Evolutionary conservation across 1,140 invertebrate species (phyloP).

Genomic region (Orius insidiosus): DNA sequence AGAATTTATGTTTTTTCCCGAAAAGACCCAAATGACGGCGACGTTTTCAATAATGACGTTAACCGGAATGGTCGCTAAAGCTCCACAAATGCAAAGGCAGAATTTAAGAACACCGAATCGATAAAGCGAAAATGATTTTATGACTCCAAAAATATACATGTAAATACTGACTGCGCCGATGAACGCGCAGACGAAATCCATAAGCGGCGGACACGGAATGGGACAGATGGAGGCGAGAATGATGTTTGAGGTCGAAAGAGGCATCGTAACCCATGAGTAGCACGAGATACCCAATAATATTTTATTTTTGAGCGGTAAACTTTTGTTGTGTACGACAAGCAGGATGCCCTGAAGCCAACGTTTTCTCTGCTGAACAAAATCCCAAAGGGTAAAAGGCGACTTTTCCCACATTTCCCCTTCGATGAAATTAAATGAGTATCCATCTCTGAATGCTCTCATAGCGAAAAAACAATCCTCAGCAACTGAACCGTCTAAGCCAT

Average conservation of each 20-base stretch:
- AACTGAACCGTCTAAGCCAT: conserved; percentile 88
- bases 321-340: conserved; percentile 77
- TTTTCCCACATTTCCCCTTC: conserved; percentile 98
- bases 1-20: conserved; percentile 87
- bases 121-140: conserved; percentile 83
- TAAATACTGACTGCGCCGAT: conserved; percentile 84
- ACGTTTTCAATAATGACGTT: conserved; percentile 87
- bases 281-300: conserved; percentile 73
- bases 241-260: conserved; percentile 77
- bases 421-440: conserved; percentile 80
- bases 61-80: conserved; percentile 75
- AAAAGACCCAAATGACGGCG: conserved; percentile 80
- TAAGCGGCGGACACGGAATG: conserved; percentile 61
- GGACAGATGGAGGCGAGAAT: conserved; percentile 68
- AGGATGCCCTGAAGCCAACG: conserved; percentile 93
- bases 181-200: conserved; percentile 76
- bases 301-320: conserved; percentile 68
- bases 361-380: conserved; percentile 90
- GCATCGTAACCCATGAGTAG: conserved; percentile 91
- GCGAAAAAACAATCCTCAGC: conserved; percentile 95
- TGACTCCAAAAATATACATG: conserved; percentile 90
- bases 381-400: conserved; percentile 84
- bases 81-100: conserved; percentile 60
- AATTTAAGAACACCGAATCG: conserved; percentile 67
- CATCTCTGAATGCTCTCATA: conserved; percentile 74